Evolutionary conservation across 2,797 vertebrate species (phyloP), one percentile per base, ranked within the genome.

Genomic region (Heliangelus exortis): DNA sequence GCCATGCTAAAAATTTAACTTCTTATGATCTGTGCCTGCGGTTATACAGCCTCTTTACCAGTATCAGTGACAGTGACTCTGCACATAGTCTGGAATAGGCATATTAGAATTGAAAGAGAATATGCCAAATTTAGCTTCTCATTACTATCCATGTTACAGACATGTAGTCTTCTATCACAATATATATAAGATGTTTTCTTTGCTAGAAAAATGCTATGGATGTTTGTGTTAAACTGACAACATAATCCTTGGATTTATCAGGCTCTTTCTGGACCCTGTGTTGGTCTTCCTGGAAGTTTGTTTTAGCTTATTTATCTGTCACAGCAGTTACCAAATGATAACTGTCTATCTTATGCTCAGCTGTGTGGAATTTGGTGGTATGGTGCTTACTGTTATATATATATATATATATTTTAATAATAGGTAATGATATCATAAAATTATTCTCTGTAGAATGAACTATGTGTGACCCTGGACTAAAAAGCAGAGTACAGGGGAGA

Each of bases 291-390:
- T 79, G 81, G 62, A 73, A 61, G 22, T 62, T 65, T 58, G 17
- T 87, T 95, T 90, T 82, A 72, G 12, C 22, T 84, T 54, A n/a
- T 84, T 94, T 25, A 73, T 34, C 51, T 89, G n/a, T 62, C 66
- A 45, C 1, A 2, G 21, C 18, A 53, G 33, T 75, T 75, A 62
- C 14, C 25, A 72, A 57, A 68, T 29, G 45, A 84, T 33, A 47
- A 72, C 71, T 0, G 1, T 74, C 34, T 81, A 7, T 45, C 28
- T 78, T 92, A 57, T 81, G 45, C 66, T 71, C 57, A 57, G 15
- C 23, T 76, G 73, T 62, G 16, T 82, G 62, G 16, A 73, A 31
- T 87, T 84, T 75, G 73, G 59, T 59, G 65, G 9, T 76, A 26
- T 17, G n/a, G 26, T 45, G 31, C 31, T 80, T 54, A 36, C 59